Percentiles rank a stretch among this genome's conserved stretches.
Conservation (phyloP, 2,113 vertebrate species). For the Nesospiza acunhae region DNA sequence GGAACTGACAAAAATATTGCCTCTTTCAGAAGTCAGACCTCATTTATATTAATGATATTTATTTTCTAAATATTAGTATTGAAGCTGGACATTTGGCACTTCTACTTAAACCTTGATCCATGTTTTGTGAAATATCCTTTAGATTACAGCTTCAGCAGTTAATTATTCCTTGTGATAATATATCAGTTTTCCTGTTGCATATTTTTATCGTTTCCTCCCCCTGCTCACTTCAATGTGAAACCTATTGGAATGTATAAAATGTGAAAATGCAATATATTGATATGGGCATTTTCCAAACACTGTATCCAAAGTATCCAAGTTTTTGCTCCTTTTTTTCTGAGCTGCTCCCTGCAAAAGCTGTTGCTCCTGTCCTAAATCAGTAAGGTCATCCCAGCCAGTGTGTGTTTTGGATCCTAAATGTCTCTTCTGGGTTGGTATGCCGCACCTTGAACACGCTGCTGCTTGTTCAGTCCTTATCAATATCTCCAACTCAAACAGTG, state of each 20-base stretch:
- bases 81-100: not conserved
- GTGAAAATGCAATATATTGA: not conserved
- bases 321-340: not conserved
- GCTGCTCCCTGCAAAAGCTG: not conserved
- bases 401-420: not conserved
- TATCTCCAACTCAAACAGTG: not conserved
- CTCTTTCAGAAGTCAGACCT: not conserved
- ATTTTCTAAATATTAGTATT: not conserved
- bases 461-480: constrained; percentile 2
- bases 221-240: not conserved
- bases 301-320: not conserved
- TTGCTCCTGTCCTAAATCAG: constrained; percentile 21
- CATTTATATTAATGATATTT: not conserved
- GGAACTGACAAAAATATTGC: not conserved
- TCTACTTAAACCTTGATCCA: not conserved
- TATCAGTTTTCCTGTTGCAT: not conserved
- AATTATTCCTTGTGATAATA: not conserved
- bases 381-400: not conserved
- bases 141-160: not conserved
- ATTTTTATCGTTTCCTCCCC: not conserved
- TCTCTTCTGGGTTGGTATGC: not conserved
- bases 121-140: not conserved
- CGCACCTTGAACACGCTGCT: not conserved
- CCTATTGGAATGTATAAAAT: not conserved
- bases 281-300: not conserved